Percentiles rank a stretch among this genome's conserved stretches.
phyloP scores from a whole-genome alignment of 2,113 vertebrate genomes.

The Paraplagusia blochii region DNA sequence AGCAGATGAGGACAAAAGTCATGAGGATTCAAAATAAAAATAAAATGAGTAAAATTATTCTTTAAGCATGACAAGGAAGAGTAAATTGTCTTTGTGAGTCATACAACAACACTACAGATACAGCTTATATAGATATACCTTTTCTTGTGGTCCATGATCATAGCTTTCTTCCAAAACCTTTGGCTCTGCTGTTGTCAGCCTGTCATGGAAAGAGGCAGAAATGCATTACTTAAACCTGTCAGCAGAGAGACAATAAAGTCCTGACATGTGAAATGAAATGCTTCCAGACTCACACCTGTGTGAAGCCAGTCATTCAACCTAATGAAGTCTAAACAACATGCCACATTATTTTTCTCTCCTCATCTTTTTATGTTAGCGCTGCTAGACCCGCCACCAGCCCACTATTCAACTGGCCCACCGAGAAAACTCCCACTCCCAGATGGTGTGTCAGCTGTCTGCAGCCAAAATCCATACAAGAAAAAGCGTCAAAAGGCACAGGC shows the following conservation, averaged over 20 bases:
- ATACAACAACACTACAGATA: no score
- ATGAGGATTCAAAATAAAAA: no score
- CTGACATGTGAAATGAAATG: conserved; percentile 16
- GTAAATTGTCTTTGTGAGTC: no score
- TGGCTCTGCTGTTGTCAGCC: background rate
- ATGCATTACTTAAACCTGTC: conserved; percentile 10
- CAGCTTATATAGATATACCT: no score
- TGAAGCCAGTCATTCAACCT: conserved; percentile 11
- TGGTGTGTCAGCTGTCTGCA: conserved; percentile 50
- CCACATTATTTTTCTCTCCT: background rate
- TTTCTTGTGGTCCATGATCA: background rate
- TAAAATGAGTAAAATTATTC: no score
- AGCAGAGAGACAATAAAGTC: conserved; percentile 1
- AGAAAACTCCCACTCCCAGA: conserved; percentile 66
- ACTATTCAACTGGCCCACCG: conserved; percentile 30
- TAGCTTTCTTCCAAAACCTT: background rate
- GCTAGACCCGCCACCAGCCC: conserved; percentile 37
- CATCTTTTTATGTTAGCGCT: conserved; percentile 38
- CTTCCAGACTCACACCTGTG: conserved; percentile 37
- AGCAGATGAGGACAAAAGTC: no score
- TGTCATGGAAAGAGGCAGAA: background rate
- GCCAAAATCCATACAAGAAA: conserved; percentile 35
- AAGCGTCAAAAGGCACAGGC: conserved; percentile 6
- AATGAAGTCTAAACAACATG: conserved; percentile 23
- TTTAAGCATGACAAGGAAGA: no score